Evolutionary conservation across 2,888 invertebrate genomes (phyloP).

Genomic region (Megaustenia siamemsis): DNA sequence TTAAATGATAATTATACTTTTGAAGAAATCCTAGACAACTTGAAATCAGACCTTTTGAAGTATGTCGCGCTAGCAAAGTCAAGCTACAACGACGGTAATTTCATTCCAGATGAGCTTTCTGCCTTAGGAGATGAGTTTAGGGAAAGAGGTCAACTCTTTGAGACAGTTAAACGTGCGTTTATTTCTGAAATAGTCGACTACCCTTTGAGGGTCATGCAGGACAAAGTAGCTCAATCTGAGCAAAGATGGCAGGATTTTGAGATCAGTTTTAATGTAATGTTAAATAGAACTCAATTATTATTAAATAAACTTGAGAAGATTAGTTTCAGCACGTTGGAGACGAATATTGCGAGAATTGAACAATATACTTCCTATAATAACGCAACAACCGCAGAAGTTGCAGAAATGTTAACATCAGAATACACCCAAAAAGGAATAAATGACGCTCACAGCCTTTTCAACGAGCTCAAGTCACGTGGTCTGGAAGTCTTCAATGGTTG

Average conservation of each 20-base stretch:
- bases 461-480: conserved; percentile 67
- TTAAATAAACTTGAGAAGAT: conserved; percentile 55
- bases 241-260: conserved; percentile 57
- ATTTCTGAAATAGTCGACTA: conserved; percentile 67
- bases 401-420: conserved; percentile 60
- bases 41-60: neutral
- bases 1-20: too few species aligned
- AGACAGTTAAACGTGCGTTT: conserved; percentile 65
- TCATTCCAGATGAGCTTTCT: conserved; percentile 60
- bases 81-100: conserved; percentile 51
- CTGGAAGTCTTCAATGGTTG: conserved; percentile 65
- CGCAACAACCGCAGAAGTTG: conserved; percentile 59
- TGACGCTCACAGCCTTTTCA: conserved; percentile 63
- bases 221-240: conserved; percentile 57
- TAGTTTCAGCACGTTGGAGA: conserved; percentile 55
- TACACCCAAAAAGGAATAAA: conserved; percentile 59
- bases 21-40: neutral
- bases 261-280: conserved; percentile 46
- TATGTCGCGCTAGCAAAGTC: conserved; percentile 57
- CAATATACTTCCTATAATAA: conserved; percentile 57
- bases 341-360: conserved; percentile 50
- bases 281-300: conserved; percentile 57
- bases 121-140: conserved; percentile 57
- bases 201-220: conserved; percentile 60
- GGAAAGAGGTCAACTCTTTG: conserved; percentile 60